Evolutionary conservation across 35 echinoderm and acorn worm genomes (phyloP).

Genomic region (Apostichopus californicus): DNA sequence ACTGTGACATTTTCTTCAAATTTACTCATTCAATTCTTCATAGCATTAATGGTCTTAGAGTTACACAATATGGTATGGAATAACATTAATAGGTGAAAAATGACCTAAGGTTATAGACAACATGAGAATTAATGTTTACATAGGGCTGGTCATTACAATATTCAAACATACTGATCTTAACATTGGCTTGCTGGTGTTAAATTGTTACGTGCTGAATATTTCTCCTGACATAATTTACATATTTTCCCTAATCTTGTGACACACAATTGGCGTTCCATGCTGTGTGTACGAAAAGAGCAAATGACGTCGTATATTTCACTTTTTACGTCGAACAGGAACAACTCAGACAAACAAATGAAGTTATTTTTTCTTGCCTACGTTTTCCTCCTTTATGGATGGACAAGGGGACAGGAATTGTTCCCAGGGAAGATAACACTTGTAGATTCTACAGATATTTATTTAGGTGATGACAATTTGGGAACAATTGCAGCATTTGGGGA

Average conservation of each 20-base stretch:
- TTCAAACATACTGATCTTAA: too few relatives aligned
- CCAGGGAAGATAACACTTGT: slow-evolving; percentile 13
- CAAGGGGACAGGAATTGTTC: slow-evolving; percentile 44
- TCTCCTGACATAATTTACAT: not conserved
- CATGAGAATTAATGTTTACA: too few relatives aligned
- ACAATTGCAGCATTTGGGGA: slow-evolving; percentile 71
- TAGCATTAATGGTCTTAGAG: too few relatives aligned
- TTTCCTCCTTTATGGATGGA: slow-evolving; percentile 11
- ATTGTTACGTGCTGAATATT: too few relatives aligned
- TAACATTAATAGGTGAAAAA: too few relatives aligned
- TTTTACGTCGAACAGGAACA: not conserved
- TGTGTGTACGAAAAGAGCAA: not conserved
- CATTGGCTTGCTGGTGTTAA: too few relatives aligned
- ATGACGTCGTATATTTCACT: not conserved
- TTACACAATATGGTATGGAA: too few relatives aligned
- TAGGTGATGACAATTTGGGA: slow-evolving; percentile 43
- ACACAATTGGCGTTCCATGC: too few relatives aligned
- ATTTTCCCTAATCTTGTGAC: not conserved
- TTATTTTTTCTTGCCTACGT: not conserved
- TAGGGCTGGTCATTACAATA: too few relatives aligned
- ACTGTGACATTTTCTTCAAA: too few relatives aligned
- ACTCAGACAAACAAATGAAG: not conserved
- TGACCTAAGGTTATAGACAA: too few relatives aligned
- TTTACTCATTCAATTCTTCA: too few relatives aligned
- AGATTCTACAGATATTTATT: slow-evolving; percentile 14